Evolutionary conservation across 1,140 invertebrate genomes (phyloP).

Genomic region (Philotrypesis tridentata): DNA sequence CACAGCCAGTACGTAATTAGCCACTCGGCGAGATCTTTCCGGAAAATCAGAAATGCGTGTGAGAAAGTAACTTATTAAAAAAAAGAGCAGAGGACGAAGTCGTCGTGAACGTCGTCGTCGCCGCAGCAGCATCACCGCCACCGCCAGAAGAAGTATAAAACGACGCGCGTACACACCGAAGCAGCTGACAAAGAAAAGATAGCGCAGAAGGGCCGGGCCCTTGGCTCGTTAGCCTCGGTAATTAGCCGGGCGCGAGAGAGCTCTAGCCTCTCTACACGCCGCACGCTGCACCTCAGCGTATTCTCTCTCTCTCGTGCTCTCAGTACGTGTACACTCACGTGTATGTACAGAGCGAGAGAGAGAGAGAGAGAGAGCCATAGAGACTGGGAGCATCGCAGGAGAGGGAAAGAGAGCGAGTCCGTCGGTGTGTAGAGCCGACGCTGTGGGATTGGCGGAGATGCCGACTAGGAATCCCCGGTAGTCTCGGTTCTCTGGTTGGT

Average conservation of each 20-base stretch:
- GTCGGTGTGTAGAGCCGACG: conserved; percentile 33
- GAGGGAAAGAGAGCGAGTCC: conserved; percentile 41
- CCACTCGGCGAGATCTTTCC: background rate
- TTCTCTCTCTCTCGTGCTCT: too few species aligned
- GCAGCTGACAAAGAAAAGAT: too few species aligned
- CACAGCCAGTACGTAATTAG: too few species aligned
- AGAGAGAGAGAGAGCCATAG: background rate
- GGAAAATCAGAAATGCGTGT: background rate
- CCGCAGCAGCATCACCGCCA: too few species aligned
- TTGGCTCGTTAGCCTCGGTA: conserved; percentile 36
- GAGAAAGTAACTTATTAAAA: conserved; percentile 12
- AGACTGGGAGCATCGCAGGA: background rate
- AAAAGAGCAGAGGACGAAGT: conserved; percentile 1
- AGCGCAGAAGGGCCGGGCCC: background rate
- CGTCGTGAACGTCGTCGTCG: too few species aligned
- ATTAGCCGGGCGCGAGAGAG: conserved; percentile 31
- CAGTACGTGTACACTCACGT: too few species aligned
- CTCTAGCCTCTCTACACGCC: background rate
- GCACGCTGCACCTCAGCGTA: too few species aligned
- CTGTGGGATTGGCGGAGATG: conserved; percentile 68
- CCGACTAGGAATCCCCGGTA: conserved; percentile 70
- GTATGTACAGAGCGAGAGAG: background rate
- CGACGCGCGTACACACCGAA: too few species aligned
- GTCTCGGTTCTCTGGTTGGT: conserved; percentile 72
- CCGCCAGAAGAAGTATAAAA: too few species aligned